These are phyloP conservation scores for Plusia festucae DNA, from an alignment of 2,888 invertebrate species.

Conservation along the genomic window DNA sequence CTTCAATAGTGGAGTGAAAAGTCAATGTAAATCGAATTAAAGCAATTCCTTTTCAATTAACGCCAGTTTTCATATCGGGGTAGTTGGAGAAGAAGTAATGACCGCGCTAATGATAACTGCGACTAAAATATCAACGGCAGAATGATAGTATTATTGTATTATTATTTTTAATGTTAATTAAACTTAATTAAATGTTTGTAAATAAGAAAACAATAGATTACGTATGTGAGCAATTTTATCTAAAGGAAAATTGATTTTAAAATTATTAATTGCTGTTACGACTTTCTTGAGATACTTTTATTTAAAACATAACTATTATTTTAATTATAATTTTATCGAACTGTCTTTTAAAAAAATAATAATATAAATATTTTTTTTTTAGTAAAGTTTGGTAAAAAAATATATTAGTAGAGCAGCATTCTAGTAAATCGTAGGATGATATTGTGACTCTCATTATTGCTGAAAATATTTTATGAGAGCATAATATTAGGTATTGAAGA, in stretches of 20 bases:
- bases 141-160: constrained; percentile 52
- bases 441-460: too few species aligned
- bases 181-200: constrained; percentile 27
- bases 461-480: too few species aligned
- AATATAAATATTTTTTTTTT: too few species aligned
- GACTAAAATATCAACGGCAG: constrained; percentile 59
- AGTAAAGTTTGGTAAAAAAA: too few species aligned
- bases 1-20: background rate
- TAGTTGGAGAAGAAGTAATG: constrained; percentile 67
- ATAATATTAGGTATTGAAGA: too few species aligned
- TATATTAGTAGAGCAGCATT: too few species aligned
- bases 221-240: background rate
- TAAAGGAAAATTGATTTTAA: background rate
- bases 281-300: too few species aligned
- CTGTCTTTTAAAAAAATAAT: too few species aligned
- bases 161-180: constrained; percentile 56
- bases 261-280: background rate
- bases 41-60: constrained; percentile 34
- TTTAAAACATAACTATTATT: too few species aligned
- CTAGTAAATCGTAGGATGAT: too few species aligned
- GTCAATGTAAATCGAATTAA: constrained; percentile 52
- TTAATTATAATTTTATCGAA: too few species aligned
- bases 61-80: constrained; percentile 20
- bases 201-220: constrained; percentile 3
- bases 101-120: constrained; percentile 70